Base-by-base conservation (phyloP, 30 jellyfish, hydroid and myxozoan genomes). In the Pelagia noctiluca region DNA sequence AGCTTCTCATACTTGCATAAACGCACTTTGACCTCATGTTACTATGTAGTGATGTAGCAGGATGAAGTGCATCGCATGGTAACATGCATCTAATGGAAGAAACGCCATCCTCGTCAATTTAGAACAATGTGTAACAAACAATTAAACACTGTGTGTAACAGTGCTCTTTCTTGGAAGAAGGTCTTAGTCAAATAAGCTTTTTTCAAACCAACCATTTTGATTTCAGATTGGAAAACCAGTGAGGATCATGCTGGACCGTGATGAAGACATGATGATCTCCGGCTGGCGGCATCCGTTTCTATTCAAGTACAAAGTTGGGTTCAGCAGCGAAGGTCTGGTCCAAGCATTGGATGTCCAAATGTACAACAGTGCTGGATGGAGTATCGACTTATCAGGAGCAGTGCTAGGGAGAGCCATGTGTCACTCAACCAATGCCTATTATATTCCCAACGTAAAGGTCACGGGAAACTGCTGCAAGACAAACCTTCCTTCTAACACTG, bases 381-480 rank as follows among this genome's bases (percentile, higher is more conserved):
- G 66, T 38, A 19, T 48, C 54, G 91, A 81, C 49, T 48, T 64
- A 28, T 65, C 91, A 1, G 2, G 34, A 3, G 24, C 72, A 21
- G 91, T 81, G 2, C 22, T 81, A 66, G 77, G 67, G 0, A 71
- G 84, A 16, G 91, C 78, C 2, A 7, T 81, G 71, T 18, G 32
- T n/a, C 75, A 81, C 16, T 62, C 69, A 24, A 65, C 54, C 0
- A 81, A 81, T 52, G 66, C 71, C 1, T 81, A 81, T 36, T 68
- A 5, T 33, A 38, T 81, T 11, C 89, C 89, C 1, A 62, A 79
- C n/a, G 74, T 79, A 7, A 25, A 24, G 22, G 38, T 50, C 63
- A 23, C 31, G 52, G 89, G 89, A 32, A 42, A 75, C 12, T 33
- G 89, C 74, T 79, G 82, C 82, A 79, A 79, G 70, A 81, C 91